phyloP scores from a whole-genome alignment of 2,797 vertebrate species.

The Lepus townsendii region DNA sequence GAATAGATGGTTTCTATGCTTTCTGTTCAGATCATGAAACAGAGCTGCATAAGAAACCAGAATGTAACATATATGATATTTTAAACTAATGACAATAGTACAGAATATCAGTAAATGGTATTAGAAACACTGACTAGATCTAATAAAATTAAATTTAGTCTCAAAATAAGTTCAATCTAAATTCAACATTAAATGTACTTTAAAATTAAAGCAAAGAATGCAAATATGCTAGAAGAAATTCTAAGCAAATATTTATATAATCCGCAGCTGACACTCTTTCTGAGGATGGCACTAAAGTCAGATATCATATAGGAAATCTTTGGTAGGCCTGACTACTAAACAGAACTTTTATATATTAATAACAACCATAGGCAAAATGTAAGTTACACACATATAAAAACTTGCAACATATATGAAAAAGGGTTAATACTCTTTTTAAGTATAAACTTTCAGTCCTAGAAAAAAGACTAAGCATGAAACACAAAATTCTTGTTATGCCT shows the following conservation, averaged over 20 bases:
- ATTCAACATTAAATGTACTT: neutral
- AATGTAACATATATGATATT: neutral
- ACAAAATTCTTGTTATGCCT: neutral
- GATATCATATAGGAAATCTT: neutral
- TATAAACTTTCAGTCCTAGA: neutral
- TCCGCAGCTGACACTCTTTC: neutral
- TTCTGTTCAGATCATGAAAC: neutral
- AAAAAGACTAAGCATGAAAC: neutral
- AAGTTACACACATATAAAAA: neutral
- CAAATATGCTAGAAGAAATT: neutral
- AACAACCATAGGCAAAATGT: neutral
- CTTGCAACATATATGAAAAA: neutral
- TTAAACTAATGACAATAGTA: neutral
- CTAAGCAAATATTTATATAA: neutral
- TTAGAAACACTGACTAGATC: neutral
- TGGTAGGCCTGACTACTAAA: neutral
- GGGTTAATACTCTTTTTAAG: neutral
- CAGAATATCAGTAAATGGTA: neutral
- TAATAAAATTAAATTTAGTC: slow-evolving; percentile 7
- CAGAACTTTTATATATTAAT: neutral
- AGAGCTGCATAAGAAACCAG: neutral
- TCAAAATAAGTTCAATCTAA: neutral
- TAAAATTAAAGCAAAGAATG: neutral
- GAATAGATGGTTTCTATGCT: neutral
- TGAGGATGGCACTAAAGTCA: slow-evolving; percentile 4